Base-by-base conservation (phyloP, 1,140 invertebrate species). In the Plectrocnemia conspersa region DNA sequence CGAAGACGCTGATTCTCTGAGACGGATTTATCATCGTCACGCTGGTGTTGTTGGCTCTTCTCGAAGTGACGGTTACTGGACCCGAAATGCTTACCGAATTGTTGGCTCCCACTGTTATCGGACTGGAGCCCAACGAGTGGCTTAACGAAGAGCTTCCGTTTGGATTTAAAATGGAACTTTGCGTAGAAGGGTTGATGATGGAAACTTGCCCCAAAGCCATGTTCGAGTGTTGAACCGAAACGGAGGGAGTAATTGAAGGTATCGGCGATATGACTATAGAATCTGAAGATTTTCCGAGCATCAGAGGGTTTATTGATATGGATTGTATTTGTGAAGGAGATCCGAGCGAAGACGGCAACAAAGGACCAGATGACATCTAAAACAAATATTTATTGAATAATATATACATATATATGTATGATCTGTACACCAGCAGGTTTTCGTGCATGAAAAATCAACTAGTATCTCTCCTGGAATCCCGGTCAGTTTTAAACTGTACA, bases 1-100 rank as follows among this genome's bases (percentile, higher is more conserved):
- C 88, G 71, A 91, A 91, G 21, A 89, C 88, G 64, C 86, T 89
- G 65, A 90, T 89, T 50, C 87, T 75, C 71, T 90, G 80, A 60
- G 79, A 77, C 38, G 79, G 75, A 64, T 84, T 84, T 40, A 85
- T 78, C 62, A 85, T 74, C 2, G 84, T 85, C 1, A 84, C 81
- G 62, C 81, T 85, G 9, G 83, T 86, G 66, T 85, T 85, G 64
- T 83, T 82, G 22, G 74, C 77, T 46, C 79, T 71, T 4, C 82
- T 74, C 23, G 82, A 78, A 52, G 81, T 80, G 56, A 82, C 82
- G 3, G 81, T 82, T 9, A 76, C 77, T 0, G 80, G 79, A 0
- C 79, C 80, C 9, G 76, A 77, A 1, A 81, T 63, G 27, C 72
- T 73, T 0, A 76, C 68, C 11, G 74, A 69, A 52, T 72, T 74